These are phyloP conservation scores for Andinoacara biseriatus DNA, from an alignment of 2,113 vertebrate species.

Conservation along the genomic window DNA sequence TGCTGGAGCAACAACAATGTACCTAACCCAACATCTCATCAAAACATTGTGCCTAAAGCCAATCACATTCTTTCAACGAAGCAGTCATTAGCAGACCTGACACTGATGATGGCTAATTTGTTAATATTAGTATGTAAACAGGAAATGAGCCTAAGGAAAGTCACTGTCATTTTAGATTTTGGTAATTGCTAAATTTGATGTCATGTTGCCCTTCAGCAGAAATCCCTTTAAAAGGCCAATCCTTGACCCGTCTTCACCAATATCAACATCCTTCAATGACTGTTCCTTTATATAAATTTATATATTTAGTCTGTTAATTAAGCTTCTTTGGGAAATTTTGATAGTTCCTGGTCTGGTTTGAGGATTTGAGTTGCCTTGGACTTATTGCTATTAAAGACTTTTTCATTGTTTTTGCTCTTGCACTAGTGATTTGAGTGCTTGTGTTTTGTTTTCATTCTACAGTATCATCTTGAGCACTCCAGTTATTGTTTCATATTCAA, in stretches of 20 bases:
- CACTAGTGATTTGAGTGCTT: background rate
- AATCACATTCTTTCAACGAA: conserved; percentile 39
- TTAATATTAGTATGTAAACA: conserved; percentile 27
- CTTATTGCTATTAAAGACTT: background rate
- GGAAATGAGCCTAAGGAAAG: conserved; percentile 31
- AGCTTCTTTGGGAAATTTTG: background rate
- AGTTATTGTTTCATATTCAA: background rate
- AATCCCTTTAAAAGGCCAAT: conserved; percentile 34
- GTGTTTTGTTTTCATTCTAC: background rate
- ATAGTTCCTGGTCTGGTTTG: background rate
- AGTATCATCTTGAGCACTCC: background rate
- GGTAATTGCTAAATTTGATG: conserved; percentile 46
- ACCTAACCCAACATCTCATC: conserved; percentile 35
- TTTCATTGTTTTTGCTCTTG: background rate
- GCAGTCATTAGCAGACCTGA: conserved; percentile 54
- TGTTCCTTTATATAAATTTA: background rate
- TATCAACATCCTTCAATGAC: background rate
- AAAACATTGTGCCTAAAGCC: conserved; percentile 57
- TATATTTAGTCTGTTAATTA: background rate
- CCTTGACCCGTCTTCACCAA: conserved; percentile 25
- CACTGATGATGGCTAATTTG: conserved; percentile 48
- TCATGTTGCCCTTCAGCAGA: conserved; percentile 30
- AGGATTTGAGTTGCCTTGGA: background rate
- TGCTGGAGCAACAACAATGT: conserved; percentile 24
- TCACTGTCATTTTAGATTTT: conserved; percentile 44